These are phyloP conservation scores for Takifugu bimaculatus DNA, from an alignment of 2,113 vertebrate genomes.

Conservation along the genomic window DNA sequence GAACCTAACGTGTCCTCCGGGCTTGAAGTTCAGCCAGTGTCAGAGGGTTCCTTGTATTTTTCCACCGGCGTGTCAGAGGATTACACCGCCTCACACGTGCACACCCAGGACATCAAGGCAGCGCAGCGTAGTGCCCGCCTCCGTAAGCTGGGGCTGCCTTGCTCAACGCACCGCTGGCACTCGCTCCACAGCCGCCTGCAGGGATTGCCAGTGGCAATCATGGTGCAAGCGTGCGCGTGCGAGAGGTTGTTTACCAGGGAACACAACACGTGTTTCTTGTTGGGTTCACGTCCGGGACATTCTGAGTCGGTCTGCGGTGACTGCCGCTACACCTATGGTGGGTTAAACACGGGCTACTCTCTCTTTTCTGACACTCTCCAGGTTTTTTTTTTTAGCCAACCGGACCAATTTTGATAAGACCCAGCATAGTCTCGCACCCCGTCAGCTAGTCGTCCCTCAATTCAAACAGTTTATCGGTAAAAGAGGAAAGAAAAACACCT, in stretches of 20 bases:
- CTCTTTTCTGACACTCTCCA: too few species aligned
- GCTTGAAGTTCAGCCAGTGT: slow-evolving; percentile 53
- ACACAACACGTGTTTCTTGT: slow-evolving; percentile 24
- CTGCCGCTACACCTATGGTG: slow-evolving; percentile 13
- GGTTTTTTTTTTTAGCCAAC: too few species aligned
- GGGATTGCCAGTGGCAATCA: slow-evolving; percentile 61
- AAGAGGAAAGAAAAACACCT: slow-evolving; percentile 1
- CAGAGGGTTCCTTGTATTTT: slow-evolving; percentile 70
- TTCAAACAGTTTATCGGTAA: background rate
- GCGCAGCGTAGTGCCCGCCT: slow-evolving; percentile 41
- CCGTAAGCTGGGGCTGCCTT: slow-evolving; percentile 41
- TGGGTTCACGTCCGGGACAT: background rate
- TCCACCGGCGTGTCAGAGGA: slow-evolving; percentile 70
- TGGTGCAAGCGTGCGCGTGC: slow-evolving; percentile 23
- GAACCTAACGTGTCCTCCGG: slow-evolving; percentile 53
- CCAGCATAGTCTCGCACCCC: background rate
- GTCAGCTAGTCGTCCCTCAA: background rate
- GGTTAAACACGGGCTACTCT: too few species aligned
- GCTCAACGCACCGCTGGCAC: slow-evolving; percentile 60
- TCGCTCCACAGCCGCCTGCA: slow-evolving; percentile 56
- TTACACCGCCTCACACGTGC: slow-evolving; percentile 60
- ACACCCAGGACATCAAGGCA: slow-evolving; percentile 58
- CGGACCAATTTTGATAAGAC: too few species aligned
- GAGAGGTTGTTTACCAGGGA: slow-evolving; percentile 13
- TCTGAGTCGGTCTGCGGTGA: slow-evolving; percentile 8